phyloP scores from a whole-genome alignment of 1,140 invertebrate species.

The Neoseiulus cucumeris region DNA sequence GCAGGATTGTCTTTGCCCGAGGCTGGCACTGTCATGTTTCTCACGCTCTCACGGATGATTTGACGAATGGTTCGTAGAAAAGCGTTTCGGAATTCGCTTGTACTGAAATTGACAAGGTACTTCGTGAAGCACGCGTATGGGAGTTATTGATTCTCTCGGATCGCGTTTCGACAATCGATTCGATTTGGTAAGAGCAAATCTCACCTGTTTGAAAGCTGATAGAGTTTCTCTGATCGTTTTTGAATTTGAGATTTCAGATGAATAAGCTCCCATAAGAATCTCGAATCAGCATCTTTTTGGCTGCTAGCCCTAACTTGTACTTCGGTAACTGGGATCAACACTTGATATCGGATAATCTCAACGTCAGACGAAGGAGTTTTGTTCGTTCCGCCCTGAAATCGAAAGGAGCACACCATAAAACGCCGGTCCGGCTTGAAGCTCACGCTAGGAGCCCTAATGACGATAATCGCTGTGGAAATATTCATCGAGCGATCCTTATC shows the following conservation, averaged over 20 bases:
- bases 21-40: constrained; percentile 78
- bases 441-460: too few relatives aligned
- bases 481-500: too few relatives aligned
- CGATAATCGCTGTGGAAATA: too few relatives aligned
- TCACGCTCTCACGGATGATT: constrained; percentile 80
- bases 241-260: constrained; percentile 79
- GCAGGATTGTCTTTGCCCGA: constrained; percentile 5
- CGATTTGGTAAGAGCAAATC: constrained; percentile 1
- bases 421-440: too few relatives aligned
- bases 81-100: constrained; percentile 78
- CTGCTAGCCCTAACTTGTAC: constrained; percentile 65
- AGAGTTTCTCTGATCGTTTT: constrained; percentile 81
- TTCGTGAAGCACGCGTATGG: not conserved
- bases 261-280: constrained; percentile 90
- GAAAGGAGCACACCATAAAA: too few relatives aligned
- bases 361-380: constrained; percentile 38
- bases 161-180: not conserved
- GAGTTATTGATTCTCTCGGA: not conserved
- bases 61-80: constrained; percentile 88
- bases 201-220: constrained; percentile 83
- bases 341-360: constrained; percentile 85
- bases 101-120: constrained; percentile 36
- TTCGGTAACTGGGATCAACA: constrained; percentile 84
- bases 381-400: not conserved
- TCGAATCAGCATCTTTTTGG: constrained; percentile 75